A percentile compares a stretch with the other conserved stretches of the same genome.
Evolutionary conservation across 2,888 invertebrate species (phyloP).

Genomic region (Prenolepis imparis): DNA sequence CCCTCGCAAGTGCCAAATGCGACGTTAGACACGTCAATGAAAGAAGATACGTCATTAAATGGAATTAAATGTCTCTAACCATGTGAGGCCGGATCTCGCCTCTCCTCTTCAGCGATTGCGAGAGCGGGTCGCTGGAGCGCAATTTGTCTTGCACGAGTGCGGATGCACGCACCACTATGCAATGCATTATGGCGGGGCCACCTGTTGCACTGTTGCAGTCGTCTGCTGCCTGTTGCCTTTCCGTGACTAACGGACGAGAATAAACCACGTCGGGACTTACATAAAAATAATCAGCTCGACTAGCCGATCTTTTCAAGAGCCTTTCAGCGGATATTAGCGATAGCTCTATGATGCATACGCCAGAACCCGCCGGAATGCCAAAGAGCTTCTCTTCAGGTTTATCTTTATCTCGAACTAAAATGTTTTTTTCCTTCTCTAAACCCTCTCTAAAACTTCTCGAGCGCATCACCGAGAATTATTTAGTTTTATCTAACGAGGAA

Average conservation of each 20-base stretch:
- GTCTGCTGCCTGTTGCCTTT: constrained; percentile 73
- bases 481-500: not conserved
- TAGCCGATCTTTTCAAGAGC: constrained; percentile 41
- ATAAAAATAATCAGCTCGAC: constrained; percentile 65
- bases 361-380: not conserved
- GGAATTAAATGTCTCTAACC: constrained; percentile 27
- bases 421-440: not conserved
- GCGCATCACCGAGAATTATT: not conserved
- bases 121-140: constrained; percentile 60
- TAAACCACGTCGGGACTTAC: constrained; percentile 63
- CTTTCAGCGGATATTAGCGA: constrained; percentile 5
- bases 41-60: constrained; percentile 26
- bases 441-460: no score
- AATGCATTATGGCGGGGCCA: constrained; percentile 69
- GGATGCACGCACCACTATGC: constrained; percentile 58
- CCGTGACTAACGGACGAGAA: constrained; percentile 68
- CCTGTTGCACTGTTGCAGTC: constrained; percentile 74
- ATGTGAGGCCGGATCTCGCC: constrained; percentile 21
- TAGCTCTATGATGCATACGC: not conserved
- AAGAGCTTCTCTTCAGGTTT: not conserved
- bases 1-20: not conserved
- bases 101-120: constrained; percentile 37
- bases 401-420: not conserved
- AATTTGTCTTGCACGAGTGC: constrained; percentile 70
- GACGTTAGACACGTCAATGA: not conserved